phyloP scores from a whole-genome alignment of 1,140 invertebrate genomes.

The Nixonia krombeini region DNA sequence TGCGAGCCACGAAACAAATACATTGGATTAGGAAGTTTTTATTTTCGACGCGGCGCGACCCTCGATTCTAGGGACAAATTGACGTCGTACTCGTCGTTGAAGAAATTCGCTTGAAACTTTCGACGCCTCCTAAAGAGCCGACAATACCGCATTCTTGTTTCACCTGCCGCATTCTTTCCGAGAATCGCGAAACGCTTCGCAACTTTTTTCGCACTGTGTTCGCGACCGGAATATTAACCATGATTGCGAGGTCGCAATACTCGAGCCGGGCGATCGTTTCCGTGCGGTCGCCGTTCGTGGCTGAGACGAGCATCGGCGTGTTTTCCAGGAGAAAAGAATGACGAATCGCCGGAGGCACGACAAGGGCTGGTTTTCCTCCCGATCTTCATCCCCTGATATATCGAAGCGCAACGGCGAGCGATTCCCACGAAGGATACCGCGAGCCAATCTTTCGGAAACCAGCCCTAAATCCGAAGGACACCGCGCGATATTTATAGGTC shows the following conservation, averaged over 20 bases:
- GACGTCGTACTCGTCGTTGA: too few species aligned
- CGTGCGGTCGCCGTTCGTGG: too few species aligned
- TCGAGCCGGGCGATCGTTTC: too few species aligned
- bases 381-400: slow-evolving; percentile 70
- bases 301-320: slow-evolving; percentile 50
- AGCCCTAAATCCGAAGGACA: slow-evolving; percentile 69
- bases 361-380: slow-evolving; percentile 51
- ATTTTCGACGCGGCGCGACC: slow-evolving; percentile 32
- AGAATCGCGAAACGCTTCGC: slow-evolving; percentile 36
- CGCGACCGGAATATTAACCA: slow-evolving; percentile 44
- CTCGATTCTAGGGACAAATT: slow-evolving; percentile 43
- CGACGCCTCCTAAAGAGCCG: slow-evolving; percentile 37
- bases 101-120: slow-evolving; percentile 44
- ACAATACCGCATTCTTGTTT: slow-evolving; percentile 45
- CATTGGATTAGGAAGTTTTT: slow-evolving; percentile 58
- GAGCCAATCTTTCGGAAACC: slow-evolving; percentile 73
- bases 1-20: slow-evolving; percentile 45
- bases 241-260: too few species aligned
- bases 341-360: slow-evolving; percentile 59
- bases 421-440: slow-evolving; percentile 71
- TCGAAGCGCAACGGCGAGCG: slow-evolving; percentile 67
- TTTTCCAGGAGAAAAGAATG: slow-evolving; percentile 61
- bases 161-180: slow-evolving; percentile 42
- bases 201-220: too few species aligned
- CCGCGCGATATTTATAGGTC: slow-evolving; percentile 70